Evolutionary conservation across 92 coral and sea anemone genomes (phyloP).

Genomic region (Montipora capitata): DNA sequence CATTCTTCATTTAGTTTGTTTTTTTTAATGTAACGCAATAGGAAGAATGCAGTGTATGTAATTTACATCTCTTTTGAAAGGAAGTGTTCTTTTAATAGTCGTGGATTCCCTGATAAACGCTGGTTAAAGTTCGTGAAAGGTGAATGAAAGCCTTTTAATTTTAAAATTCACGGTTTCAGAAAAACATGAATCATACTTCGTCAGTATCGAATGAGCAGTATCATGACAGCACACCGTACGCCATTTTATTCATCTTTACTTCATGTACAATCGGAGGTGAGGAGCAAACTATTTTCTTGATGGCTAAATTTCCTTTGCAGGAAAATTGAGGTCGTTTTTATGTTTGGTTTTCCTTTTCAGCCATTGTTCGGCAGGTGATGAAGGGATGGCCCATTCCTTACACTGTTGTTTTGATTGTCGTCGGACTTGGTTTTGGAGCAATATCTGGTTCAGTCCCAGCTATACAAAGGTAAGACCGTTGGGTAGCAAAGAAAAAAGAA

Average conservation of each 20-base stretch:
- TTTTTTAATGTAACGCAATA: not conserved
- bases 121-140: not conserved
- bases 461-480: slow-evolving; percentile 85
- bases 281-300: slow-evolving; percentile 7
- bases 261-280: slow-evolving; percentile 97
- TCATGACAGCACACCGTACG: slow-evolving; percentile 87
- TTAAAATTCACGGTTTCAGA: not conserved
- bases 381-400: slow-evolving; percentile 99
- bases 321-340: not conserved
- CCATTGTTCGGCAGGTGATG: slow-evolving; percentile 96
- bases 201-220: slow-evolving; percentile 22
- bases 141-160: not conserved
- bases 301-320: too few species aligned
- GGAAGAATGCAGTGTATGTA: not conserved
- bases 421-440: slow-evolving; percentile 94
- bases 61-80: not conserved
- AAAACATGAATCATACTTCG: not conserved
- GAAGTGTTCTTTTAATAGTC: not conserved
- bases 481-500: too few species aligned
- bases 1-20: not conserved
- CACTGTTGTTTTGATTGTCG: slow-evolving; percentile 94
- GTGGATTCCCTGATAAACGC: too few species aligned
- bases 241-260: slow-evolving; percentile 92
- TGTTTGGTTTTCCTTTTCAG: slow-evolving; percentile 49
- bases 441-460: slow-evolving; percentile 85